Percentiles rank a stretch among this genome's conserved stretches.
Conservation (phyloP, 2,113 vertebrate genomes). For the Macaca fascicularis region DNA sequence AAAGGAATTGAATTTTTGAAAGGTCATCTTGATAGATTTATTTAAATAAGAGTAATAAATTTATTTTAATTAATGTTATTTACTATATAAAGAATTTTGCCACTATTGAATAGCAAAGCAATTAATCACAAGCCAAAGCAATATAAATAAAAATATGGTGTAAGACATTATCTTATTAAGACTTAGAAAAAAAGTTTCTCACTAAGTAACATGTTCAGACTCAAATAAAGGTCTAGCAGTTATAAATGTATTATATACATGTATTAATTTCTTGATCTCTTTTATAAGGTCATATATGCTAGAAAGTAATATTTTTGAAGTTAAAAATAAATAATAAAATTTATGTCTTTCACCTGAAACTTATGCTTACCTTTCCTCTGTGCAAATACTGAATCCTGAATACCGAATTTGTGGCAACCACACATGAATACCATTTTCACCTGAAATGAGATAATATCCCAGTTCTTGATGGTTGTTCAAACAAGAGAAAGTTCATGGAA, state of each 20-base stretch:
- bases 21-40: constrained; percentile 33
- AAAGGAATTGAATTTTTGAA: constrained; percentile 36
- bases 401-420: neutral
- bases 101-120: neutral
- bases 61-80: constrained; percentile 25
- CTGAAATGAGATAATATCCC: neutral
- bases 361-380: neutral
- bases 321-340: neutral
- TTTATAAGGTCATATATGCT: neutral
- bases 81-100: neutral
- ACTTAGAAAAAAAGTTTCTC: neutral
- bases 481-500: neutral
- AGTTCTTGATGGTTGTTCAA: neutral
- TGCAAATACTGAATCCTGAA: neutral
- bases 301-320: neutral
- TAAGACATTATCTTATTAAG: neutral
- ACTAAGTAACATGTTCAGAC: neutral
- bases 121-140: constrained; percentile 23
- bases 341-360: neutral
- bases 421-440: neutral
- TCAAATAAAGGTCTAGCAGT: neutral
- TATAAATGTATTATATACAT: neutral
- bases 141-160: neutral
- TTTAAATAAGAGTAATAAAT: neutral
- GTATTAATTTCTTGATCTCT: neutral